Evolutionary conservation across 2,888 invertebrate species (phyloP), one percentile per base, ranked within the genome.

Genomic region (Lamproptera curius): DNA sequence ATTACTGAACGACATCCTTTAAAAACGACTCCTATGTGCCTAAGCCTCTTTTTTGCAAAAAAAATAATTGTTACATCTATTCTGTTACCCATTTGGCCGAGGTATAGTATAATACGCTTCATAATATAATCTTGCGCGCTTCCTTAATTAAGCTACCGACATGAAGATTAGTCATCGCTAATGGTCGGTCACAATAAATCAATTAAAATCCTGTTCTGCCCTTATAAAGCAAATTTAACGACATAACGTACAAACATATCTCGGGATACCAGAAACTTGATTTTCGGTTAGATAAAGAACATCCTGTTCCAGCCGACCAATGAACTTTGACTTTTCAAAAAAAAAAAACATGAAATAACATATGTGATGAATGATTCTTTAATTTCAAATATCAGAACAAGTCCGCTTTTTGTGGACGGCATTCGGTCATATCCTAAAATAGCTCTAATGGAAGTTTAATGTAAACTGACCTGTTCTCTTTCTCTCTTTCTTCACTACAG

Each of bases 311-410:
- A 33, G 9, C 1, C 34, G 43, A 40, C 13, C 39, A 35, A 48
- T 40, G 48, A 43, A 49, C 43, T 49, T 43, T 28, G 48, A 39
- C 35, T 49, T 43, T 48, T 48, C 35, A 16, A 38, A n/a, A n/a
- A n/a, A n/a, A n/a, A n/a, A n/a, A n/a, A n/a, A n/a, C 13, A 26
- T 36, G n/a, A 9, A 37, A 37, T 44, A 14, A 37, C 31, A 16
- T 26, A 14, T 16, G 9, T 16, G 2, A 28, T 28, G 10, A 33
- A 33, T 17, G 33, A 34, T 31, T 44, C 26, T 36, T 14, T 3
- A 23, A 11, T 28, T 35, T 20, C 11, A 17, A 16, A 11, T 36
- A 43, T 26, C 43, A 37, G 28, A 26, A 41, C 36, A 14, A 2
- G 46, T 36, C n/a, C 14, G 17, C 6, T 15, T 15, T 46, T 40